Evolutionary conservation across 2,113 vertebrate species (phyloP).

Genomic region (Artemisiospiza belli): DNA sequence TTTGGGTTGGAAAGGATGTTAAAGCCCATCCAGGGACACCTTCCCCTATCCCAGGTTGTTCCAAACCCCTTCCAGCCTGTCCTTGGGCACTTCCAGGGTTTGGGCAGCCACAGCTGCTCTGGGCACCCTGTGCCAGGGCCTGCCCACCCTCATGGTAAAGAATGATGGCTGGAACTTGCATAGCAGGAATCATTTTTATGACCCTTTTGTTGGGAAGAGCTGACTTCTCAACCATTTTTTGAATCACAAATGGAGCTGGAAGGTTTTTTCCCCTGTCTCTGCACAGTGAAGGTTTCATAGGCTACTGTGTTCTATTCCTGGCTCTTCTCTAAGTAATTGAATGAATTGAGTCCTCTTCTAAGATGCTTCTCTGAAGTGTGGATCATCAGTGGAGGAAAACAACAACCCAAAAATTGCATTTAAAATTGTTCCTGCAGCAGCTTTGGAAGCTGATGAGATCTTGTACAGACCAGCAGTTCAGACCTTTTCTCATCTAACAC

Average conservation of each 20-base stretch:
- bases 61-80: fast-evolving
- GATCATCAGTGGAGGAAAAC: not conserved
- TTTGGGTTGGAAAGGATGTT: not conserved
- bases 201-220: not conserved
- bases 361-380: not conserved
- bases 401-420: not conserved
- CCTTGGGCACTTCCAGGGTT: not conserved
- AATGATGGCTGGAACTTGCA: not conserved
- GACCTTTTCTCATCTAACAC: not conserved
- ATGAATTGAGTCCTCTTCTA: not conserved
- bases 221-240: not conserved
- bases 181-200: not conserved
- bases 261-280: not conserved
- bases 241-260: not conserved
- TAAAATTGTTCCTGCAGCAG: not conserved
- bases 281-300: not conserved
- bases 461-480: not conserved
- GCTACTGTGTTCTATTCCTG: not conserved
- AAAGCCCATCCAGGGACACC: not conserved
- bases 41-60: not conserved
- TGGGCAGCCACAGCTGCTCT: not conserved
- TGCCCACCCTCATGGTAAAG: not conserved
- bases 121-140: not conserved
- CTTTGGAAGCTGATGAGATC: not conserved
- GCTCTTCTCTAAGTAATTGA: not conserved